Conservation (phyloP, 2,888 invertebrate genomes). For the Notodonta ziczac region DNA sequence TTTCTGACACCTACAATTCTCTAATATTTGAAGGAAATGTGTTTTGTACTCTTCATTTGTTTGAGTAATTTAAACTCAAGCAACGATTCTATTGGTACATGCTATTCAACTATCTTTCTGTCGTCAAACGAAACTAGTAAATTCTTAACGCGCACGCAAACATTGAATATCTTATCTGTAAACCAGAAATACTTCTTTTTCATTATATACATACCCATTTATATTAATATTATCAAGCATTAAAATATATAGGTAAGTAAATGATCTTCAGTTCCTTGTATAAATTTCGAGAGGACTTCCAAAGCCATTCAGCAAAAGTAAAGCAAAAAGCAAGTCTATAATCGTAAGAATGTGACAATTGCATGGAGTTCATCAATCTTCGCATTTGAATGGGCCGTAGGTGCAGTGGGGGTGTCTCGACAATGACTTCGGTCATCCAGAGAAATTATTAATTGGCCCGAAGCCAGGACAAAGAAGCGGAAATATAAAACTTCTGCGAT, state of each 20-base stretch:
- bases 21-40: too few species aligned
- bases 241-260: conserved; percentile 10
- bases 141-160: background rate
- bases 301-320: conserved; percentile 58
- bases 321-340: conserved; percentile 74
- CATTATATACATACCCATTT: conserved; percentile 13
- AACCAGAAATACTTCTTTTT: background rate
- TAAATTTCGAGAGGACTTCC: conserved; percentile 19
- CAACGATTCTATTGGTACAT: background rate
- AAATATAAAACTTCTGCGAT: conserved; percentile 82
- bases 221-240: conserved; percentile 16
- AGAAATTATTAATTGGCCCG: conserved; percentile 82
- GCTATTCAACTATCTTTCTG: background rate
- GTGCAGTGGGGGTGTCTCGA: conserved; percentile 58
- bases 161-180: background rate
- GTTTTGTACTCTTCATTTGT: too few species aligned
- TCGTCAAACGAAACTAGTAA: background rate
- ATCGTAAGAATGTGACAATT: conserved; percentile 77
- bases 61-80: background rate
- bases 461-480: conserved; percentile 80
- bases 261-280: conserved; percentile 15
- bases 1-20: background rate
- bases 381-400: conserved; percentile 67
- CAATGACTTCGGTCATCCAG: conserved; percentile 82
- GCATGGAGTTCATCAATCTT: conserved; percentile 81